Base-by-base conservation (phyloP, 1,140 invertebrate genomes). In the Magallana angulata region DNA sequence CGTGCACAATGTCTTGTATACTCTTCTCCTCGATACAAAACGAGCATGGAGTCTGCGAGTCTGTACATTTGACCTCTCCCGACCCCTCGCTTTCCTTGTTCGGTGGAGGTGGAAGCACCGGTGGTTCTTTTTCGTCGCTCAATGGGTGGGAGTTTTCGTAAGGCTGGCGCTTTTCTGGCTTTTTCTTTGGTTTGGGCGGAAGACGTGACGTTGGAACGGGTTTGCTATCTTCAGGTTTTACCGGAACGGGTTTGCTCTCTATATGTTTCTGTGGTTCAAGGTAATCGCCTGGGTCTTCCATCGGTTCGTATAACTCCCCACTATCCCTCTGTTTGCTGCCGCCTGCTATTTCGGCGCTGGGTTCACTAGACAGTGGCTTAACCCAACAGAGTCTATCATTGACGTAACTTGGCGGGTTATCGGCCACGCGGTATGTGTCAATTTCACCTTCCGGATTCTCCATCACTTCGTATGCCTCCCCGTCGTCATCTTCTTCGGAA, bases 241-340 rank as follows among this genome's bases (percentile, higher is more conserved):
- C 36, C 36, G 36, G 36, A 3, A 30, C 24, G 12, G 68, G 68
- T 76, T 76, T 76, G 11, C 24, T 11, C 68, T 9, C 24, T 30
- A 12, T 30, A 30, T 24, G 68, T 9, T 30, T 76, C 36, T 18
- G 36, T 9, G 14, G 8, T 24, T 18, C 30, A 8, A 24, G 16
- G 36, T 36, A 30, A 30, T 76, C 68, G 11, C 9, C 18, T 12
- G 9, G 68, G 9, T 76, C 24, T 12, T 76, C 68, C 68, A 76
- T 76, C 8, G 68, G 68, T 76, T 76, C 68, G 36, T 76, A 76
- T 24, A 76, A 30, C 11, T 76, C 68, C 18, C 68, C 68, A 48
- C 36, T 48, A 4, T 76, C 68, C 30, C 12, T 12, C 0, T 76
- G 8, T 3, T 30, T 30, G 12, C 18, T 30, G 24, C 48, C 68